phyloP scores from a whole-genome alignment of 1,140 invertebrate genomes.

The Lepidurus apus region DNA sequence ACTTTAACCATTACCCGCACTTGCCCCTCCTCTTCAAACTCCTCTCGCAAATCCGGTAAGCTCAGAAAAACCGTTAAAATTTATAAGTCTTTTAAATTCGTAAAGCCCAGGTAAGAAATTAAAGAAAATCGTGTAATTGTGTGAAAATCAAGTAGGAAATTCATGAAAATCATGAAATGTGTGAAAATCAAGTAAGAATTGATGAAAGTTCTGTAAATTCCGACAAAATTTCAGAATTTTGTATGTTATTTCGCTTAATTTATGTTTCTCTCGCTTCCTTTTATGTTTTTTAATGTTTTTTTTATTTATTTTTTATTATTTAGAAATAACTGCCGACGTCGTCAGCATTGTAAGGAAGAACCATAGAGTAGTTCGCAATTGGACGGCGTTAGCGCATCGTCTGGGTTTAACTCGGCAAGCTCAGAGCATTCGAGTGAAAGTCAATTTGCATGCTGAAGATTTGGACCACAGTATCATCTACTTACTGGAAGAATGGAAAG shows the following conservation, averaged over 20 bases:
- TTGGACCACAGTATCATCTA: constrained; percentile 29
- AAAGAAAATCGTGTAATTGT: too few relatives aligned
- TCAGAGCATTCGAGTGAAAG: constrained; percentile 19
- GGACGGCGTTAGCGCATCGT: constrained; percentile 29
- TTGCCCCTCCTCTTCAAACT: background rate
- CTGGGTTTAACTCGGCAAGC: constrained; percentile 28
- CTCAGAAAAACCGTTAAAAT: background rate
- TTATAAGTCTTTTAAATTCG: background rate
- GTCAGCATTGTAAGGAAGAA: constrained; percentile 28
- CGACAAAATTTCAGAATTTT: too few relatives aligned
- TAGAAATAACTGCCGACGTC: constrained; percentile 32
- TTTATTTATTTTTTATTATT: background rate
- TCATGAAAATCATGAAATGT: too few relatives aligned
- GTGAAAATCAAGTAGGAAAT: too few relatives aligned
- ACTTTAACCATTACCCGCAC: background rate
- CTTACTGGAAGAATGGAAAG: constrained; percentile 34
- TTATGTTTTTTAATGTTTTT: too few relatives aligned
- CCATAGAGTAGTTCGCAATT: constrained; percentile 28
- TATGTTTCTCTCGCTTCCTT: too few relatives aligned
- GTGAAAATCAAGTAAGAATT: too few relatives aligned
- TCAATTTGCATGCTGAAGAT: constrained; percentile 28
- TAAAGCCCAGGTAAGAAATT: background rate
- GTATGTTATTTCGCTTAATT: too few relatives aligned
- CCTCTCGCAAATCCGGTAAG: background rate
- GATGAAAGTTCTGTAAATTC: too few relatives aligned